Conservation (phyloP, 2,797 vertebrate genomes). For the Gambelia wislizenii region DNA sequence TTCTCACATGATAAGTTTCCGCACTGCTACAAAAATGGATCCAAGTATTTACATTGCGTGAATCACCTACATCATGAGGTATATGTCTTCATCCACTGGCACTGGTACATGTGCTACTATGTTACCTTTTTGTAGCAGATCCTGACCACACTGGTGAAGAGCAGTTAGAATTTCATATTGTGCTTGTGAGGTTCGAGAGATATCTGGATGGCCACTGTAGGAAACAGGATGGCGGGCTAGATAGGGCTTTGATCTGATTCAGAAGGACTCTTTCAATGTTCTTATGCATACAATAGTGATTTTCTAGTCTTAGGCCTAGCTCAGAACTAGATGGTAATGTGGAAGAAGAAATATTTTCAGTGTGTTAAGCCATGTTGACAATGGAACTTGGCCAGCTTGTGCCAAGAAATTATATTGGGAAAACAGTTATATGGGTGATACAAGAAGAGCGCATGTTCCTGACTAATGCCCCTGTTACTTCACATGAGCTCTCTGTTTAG, state of each 20-base stretch:
- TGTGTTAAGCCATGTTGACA: neutral
- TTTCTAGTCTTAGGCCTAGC: neutral
- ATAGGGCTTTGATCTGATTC: neutral
- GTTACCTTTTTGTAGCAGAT: neutral
- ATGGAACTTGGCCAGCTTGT: neutral
- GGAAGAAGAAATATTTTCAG: neutral
- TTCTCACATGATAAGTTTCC: neutral
- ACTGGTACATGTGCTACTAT: neutral
- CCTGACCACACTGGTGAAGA: neutral
- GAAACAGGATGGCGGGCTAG: neutral
- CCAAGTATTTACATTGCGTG: neutral
- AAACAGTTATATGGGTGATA: neutral
- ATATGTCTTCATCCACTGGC: neutral
- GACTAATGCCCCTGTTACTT: neutral
- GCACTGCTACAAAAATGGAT: neutral
- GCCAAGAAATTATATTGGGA: neutral
- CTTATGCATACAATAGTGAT: neutral
- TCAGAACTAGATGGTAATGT: neutral
- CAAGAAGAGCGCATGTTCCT: neutral
- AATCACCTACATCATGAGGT: neutral
- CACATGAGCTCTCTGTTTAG: neutral
- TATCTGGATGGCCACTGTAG: neutral
- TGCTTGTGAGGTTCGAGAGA: neutral
- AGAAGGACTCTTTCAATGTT: neutral
- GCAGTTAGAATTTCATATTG: neutral